Base-by-base conservation (phyloP, 1,140 invertebrate species). In the Plectrocnemia conspersa region DNA sequence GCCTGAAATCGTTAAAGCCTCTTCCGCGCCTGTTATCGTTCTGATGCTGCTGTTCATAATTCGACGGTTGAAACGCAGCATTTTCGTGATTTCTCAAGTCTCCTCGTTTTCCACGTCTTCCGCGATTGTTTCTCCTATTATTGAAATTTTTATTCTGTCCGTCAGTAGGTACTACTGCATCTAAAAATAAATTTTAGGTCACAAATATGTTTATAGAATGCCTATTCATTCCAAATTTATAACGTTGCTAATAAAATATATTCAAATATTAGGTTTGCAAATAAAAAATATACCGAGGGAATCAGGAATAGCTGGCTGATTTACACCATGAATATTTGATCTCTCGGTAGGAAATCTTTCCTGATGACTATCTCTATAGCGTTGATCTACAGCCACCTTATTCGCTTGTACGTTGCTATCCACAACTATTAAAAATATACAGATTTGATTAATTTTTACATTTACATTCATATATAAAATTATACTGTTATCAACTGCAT, bases 261-360 rank as follows among this genome's bases (percentile, higher is more conserved):
- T 40, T 40, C 6, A 7, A n/a, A n/a, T n/a, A 9, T 18, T n/a
- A 40, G 7, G 6, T 40, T 40, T 6, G 36, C 16, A 15, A 15
- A 18, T 40, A 40, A 49, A 33, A 35, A 35, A 36, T 6, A 16
- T 23, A 52, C 48, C 48, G 7, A 52, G 23, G 18, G 48, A 52
- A 41, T 52, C 48, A 11, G 48, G 48, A 9, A 52, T 52, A 19
- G 25, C 11, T n/a, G 47, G 18, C 29, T 13, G 11, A 44, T 22
- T 47, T 7, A 13, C 15, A 35, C 46, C 47, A 18, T 35, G 53
- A 19, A 35, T 27, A 19, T 42, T 40, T 18, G 36, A 29, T 19
- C 50, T 27, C 41, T 60, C 58, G 2, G 58, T 60, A n/a, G 58
- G 58, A 24, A 60, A 60, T n/a, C 58, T 23, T 21, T 60, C 58